Evolutionary conservation across 2,113 vertebrate genomes (phyloP).

Genomic region (Cryptomyrus ogoouensis): DNA sequence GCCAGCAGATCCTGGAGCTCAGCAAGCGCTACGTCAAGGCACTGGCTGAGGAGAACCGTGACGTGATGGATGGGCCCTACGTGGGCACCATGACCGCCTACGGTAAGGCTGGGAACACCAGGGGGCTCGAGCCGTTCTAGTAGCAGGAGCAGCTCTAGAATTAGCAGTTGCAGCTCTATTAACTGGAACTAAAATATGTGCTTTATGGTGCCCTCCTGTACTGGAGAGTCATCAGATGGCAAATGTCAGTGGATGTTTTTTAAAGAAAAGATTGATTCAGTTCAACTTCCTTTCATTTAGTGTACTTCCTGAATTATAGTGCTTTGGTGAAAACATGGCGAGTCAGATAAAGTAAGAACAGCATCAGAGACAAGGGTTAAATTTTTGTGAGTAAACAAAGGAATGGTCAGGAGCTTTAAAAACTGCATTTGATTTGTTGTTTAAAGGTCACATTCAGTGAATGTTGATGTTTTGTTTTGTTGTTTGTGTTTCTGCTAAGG

Average conservation of each 20-base stretch:
- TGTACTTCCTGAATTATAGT: not conserved
- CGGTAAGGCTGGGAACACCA: slow-evolving; percentile 54
- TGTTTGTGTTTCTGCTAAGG: not conserved
- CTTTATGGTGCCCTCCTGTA: not conserved
- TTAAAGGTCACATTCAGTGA: not conserved
- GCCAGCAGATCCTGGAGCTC: slow-evolving; percentile 95
- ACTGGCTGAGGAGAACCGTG: slow-evolving; percentile 91
- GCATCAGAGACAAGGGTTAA: not conserved
- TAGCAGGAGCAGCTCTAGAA: not conserved
- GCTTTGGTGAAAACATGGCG: not conserved
- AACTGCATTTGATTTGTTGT: too few relatives aligned
- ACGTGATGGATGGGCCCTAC: slow-evolving; percentile 91
- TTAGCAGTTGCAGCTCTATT: not conserved
- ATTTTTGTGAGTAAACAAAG: not conserved
- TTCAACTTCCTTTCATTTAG: not conserved
- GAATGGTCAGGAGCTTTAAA: not conserved
- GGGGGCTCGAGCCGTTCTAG: not conserved
- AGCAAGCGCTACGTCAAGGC: slow-evolving; percentile 98
- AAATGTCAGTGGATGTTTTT: not conserved
- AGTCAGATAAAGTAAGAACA: not conserved
- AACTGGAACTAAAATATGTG: not conserved
- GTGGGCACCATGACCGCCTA: slow-evolving; percentile 97
- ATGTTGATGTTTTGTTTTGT: not conserved
- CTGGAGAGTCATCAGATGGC: not conserved
- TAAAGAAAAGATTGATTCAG: not conserved